Conservation (phyloP, 64 coral and sea anemone species). For the Stylophora pistillata region DNA sequence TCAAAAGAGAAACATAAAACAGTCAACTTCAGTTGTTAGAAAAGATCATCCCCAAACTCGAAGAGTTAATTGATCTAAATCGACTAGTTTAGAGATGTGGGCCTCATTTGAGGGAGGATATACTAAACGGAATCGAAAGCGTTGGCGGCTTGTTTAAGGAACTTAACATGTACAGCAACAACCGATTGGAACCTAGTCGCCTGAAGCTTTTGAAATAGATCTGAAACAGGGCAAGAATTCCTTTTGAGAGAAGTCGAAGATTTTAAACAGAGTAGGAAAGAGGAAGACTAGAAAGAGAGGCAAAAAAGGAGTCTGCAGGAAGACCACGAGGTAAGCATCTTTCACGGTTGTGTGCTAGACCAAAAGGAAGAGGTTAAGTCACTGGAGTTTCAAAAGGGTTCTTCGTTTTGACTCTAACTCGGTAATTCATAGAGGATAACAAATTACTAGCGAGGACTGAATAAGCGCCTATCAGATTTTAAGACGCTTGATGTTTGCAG, state of each 20-base stretch:
- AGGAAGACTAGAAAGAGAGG: not conserved
- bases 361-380: no score
- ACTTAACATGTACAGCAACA: not conserved
- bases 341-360: no score
- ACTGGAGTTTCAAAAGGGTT: no score
- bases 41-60: not conserved
- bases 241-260: not conserved
- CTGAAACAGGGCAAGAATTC: not conserved
- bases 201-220: not conserved
- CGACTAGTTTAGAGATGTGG: not conserved
- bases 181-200: not conserved
- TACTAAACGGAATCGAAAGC: not conserved
- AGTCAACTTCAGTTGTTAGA: not conserved
- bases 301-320: not conserved
- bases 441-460: no score
- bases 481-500: no score
- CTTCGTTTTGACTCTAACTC: no score
- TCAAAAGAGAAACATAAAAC: not conserved
- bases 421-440: no score
- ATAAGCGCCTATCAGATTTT: no score
- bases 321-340: slow-evolving; percentile 34
- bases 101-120: not conserved
- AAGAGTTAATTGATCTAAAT: not conserved
- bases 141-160: not conserved
- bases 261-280: not conserved